Base-by-base conservation (phyloP, 2,797 vertebrate species). In the Labroides dimidiatus region DNA sequence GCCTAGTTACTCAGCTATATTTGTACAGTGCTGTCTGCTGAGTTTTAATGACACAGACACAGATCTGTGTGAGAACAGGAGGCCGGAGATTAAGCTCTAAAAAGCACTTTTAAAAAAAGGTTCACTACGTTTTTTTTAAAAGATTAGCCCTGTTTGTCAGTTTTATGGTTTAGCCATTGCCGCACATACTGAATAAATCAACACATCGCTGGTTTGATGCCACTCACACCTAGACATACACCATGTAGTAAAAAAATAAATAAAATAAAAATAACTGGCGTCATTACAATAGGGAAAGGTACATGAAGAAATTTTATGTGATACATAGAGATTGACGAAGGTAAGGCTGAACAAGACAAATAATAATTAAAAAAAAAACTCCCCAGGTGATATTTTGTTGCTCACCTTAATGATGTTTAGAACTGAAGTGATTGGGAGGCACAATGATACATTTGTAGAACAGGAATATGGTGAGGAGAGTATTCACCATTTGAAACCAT, bases 1-100 rank as follows among this genome's bases (percentile, higher is more conserved):
- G 85, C 88, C 86, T 85, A 77, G 85, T 85, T 87, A 82, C 80
- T 85, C 88, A 74, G 87, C 88, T 91, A 87, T 88, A 89, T 91
- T 87, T 87, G 84, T 81, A 84, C 84, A 82, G 74, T 33, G 65
- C 80, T 78, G 81, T 85, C 85, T 90, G 85, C 78, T n/a, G 77
- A 80, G 81, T 83, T 87, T 84, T 74, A 86, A 85, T 87, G 80
- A 83, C 84, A 72, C 65, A 27, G 60, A 86, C 86, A 72, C 77
- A 88, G 81, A 87, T 89, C 78, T 77, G 27, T 24, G 63, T 55
- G 60, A 78, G 81, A 79, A 72, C 55, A 37, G 61, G 64, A 68
- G 87, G 59, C 64, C 55, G 30, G 62, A 71, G 81, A 87, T 87
- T 81, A 82, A 58, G 19, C 61, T 71, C 67, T 30, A 21, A 73